Conservation (phyloP, 2,888 invertebrate genomes). For the Oscheius sp. region DNA sequence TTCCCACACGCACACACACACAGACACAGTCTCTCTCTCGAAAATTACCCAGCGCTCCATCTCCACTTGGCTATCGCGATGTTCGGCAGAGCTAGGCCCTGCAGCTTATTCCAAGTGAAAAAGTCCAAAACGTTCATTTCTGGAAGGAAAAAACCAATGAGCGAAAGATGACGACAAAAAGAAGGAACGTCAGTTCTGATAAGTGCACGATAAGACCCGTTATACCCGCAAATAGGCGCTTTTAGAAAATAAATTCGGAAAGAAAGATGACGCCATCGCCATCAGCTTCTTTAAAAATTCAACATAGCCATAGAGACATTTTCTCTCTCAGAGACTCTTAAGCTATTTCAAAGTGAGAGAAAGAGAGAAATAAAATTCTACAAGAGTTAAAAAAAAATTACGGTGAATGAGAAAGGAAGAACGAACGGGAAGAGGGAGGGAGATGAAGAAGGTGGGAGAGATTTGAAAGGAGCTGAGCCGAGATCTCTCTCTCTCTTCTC, state of each 20-base stretch:
- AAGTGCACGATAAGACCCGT: no score
- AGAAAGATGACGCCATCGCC: no score
- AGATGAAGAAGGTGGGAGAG: background rate
- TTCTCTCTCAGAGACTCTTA: no score
- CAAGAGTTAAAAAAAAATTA: background rate
- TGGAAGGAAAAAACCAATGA: no score
- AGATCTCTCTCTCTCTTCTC: background rate
- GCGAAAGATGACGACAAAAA: background rate
- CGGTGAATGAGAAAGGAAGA: background rate
- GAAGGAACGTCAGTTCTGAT: background rate
- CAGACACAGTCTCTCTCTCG: background rate
- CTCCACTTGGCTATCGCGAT: conserved; percentile 9
- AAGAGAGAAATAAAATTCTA: background rate
- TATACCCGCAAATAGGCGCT: no score
- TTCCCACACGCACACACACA: background rate
- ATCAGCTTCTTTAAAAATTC: no score
- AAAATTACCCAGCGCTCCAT: conserved; percentile 9
- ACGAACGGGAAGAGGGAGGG: conserved; percentile 2
- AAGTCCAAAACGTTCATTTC: conserved; percentile 19
- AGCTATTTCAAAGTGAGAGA: no score
- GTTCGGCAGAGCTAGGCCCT: conserved; percentile 5
- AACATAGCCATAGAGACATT: no score
- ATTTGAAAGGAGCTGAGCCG: background rate
- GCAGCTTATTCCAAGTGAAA: conserved; percentile 6
- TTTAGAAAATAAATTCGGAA: no score